Conservation (phyloP, 2,888 invertebrate species). For the Galerucella calmariensis region DNA sequence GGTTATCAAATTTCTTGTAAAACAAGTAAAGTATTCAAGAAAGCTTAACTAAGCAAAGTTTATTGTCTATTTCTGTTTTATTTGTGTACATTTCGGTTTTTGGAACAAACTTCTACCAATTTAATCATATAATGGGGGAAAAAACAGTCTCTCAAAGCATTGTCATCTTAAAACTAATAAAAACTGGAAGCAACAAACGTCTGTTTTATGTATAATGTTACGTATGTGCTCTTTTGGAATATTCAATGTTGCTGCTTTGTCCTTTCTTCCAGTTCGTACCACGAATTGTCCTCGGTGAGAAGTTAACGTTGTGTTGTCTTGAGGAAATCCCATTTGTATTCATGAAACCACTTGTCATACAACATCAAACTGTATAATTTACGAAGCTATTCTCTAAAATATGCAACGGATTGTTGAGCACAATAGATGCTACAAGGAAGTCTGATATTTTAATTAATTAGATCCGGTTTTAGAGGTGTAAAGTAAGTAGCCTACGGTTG, state of each 20-base stretch:
- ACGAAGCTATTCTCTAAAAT: slow-evolving; percentile 23
- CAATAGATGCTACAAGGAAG: background rate
- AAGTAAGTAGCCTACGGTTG: too few relatives aligned
- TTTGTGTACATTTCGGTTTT: too few relatives aligned
- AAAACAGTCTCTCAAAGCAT: too few relatives aligned
- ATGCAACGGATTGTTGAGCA: background rate
- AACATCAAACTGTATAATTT: slow-evolving; percentile 27
- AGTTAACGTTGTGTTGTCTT: slow-evolving; percentile 11
- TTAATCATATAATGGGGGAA: too few relatives aligned
- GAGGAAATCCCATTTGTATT: slow-evolving; percentile 36
- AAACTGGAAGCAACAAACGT: too few relatives aligned
- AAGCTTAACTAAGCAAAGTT: too few relatives aligned
- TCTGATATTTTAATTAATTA: background rate
- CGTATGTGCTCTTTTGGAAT: background rate
- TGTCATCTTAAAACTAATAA: too few relatives aligned
- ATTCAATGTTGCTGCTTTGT: background rate
- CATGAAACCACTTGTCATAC: slow-evolving; percentile 35
- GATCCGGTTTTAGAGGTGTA: background rate
- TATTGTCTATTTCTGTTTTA: too few relatives aligned
- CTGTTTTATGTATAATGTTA: background rate
- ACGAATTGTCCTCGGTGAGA: slow-evolving; percentile 17
- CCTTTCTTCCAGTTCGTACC: background rate
- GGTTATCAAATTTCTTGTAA: too few relatives aligned
- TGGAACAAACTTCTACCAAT: too few relatives aligned
- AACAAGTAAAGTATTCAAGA: too few relatives aligned